Base-by-base conservation (phyloP, 2,797 vertebrate genomes). In the Caiman crocodilus region DNA sequence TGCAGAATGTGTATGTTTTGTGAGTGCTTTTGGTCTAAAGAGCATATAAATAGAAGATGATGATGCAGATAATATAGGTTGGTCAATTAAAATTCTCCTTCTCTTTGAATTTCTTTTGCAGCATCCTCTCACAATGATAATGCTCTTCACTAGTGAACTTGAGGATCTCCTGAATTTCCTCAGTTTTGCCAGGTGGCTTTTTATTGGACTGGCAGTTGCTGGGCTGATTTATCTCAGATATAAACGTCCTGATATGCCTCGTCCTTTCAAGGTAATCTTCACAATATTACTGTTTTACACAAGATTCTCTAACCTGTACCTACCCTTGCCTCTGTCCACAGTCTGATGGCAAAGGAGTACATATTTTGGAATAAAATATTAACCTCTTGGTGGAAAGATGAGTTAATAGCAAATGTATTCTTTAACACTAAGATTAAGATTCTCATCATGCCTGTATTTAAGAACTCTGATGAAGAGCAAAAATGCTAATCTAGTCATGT, bases 181-280 rank as follows among this genome's bases (percentile, higher is more conserved):
- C 98, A 99, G 99, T 97, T 99, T 99, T 97, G 97, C 99, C 97
- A 98, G 99, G 83, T 99, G 99, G 99, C 97, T 99, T 93, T 99
- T 99, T 97, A 99, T 99, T 90, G 99, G 99, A n/a, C 96, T 99
- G 67, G 99, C 98, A 42, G 99, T 99, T 74, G 96, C 99, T 58
- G 99, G 99, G 60, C 98, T 99, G 94, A 98, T 99, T 96, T 99
- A 99, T 98, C 98, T 99, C 76, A 97, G 99, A 96, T 99, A 99
- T 94, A 99, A 98, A 71, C 98, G 98, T 78, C 99, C 99, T 14
- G 98, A 99, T 96, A 98, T 99, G 97, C 98, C 97, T 92, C 99
- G 99, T 64, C 99, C 99, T 95, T 99, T 99, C 97, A 99, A 99
- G 99, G 99, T 99, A 94, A 98, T 95, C 92, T 96, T 90, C 14